These are phyloP conservation scores for Anseranas semipalmata DNA, from an alignment of 2,113 vertebrate species.

Conservation along the genomic window DNA sequence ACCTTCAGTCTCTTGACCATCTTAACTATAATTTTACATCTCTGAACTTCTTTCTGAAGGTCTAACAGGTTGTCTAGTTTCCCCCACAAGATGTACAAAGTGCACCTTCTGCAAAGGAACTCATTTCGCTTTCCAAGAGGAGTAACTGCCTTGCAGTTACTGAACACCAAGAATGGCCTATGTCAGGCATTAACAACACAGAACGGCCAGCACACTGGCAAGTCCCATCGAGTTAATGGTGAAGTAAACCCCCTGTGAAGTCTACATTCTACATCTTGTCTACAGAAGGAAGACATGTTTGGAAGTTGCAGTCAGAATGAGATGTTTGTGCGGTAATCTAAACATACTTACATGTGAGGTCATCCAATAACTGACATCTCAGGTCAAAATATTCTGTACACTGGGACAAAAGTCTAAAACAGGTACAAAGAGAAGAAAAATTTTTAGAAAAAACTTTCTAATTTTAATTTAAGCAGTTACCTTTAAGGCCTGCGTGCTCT, in stretches of 20 bases:
- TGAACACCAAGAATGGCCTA: neutral
- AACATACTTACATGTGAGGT: conserved; percentile 91
- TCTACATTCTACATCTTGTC: neutral
- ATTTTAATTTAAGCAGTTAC: neutral
- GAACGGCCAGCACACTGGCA: neutral
- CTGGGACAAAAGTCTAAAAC: conserved; percentile 91
- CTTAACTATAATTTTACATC: neutral
- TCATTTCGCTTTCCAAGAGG: neutral
- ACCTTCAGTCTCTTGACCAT: neutral
- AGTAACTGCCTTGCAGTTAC: neutral
- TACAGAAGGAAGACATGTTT: neutral
- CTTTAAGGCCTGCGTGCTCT: neutral
- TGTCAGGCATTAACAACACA: neutral
- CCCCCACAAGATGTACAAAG: neutral
- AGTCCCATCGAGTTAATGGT: neutral
- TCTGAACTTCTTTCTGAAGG: neutral
- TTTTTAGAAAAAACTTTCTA: neutral
- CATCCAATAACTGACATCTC: conserved; percentile 94
- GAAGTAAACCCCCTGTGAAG: fast-evolving
- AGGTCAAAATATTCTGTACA: conserved; percentile 99
- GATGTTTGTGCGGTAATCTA: neutral
- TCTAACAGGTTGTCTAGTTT: neutral
- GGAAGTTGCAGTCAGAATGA: neutral
- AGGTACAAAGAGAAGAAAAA: conserved; percentile 1
- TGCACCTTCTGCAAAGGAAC: neutral